These are phyloP conservation scores for Temnothorax unifasciatus DNA, from an alignment of 2,888 invertebrate species.

Conservation along the genomic window DNA sequence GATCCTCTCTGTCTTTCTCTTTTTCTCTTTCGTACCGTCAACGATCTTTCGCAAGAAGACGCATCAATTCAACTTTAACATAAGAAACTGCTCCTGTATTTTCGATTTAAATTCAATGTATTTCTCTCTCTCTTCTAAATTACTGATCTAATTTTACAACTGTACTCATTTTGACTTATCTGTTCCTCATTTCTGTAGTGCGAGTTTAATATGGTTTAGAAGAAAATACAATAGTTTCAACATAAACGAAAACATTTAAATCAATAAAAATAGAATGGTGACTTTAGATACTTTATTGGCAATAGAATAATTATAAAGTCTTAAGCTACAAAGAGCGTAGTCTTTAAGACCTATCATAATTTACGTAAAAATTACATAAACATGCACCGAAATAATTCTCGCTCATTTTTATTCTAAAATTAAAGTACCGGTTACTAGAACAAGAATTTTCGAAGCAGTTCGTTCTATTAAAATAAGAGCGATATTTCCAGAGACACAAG, in stretches of 20 bases:
- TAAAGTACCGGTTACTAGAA: background rate
- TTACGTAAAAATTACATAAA: background rate
- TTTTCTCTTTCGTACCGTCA: background rate
- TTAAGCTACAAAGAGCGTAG: background rate
- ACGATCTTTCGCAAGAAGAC: slow-evolving; percentile 17
- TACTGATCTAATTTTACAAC: background rate
- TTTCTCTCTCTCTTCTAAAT: background rate
- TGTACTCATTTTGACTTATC: background rate
- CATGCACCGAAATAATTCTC: background rate
- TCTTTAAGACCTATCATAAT: background rate
- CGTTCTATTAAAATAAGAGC: background rate
- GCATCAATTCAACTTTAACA: slow-evolving; percentile 4
- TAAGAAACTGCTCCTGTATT: background rate
- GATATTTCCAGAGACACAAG: background rate
- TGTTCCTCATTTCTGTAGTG: background rate
- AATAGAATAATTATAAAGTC: background rate
- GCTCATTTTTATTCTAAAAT: background rate
- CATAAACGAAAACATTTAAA: background rate
- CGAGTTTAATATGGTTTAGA: background rate
- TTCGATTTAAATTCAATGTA: background rate
- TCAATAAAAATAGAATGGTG: background rate
- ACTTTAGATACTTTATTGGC: background rate
- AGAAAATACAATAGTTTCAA: background rate
- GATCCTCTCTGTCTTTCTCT: slow-evolving; percentile 20
- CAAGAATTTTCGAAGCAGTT: background rate